Conservation (phyloP, 2,113 vertebrate genomes). For the Hassar affinis region DNA sequence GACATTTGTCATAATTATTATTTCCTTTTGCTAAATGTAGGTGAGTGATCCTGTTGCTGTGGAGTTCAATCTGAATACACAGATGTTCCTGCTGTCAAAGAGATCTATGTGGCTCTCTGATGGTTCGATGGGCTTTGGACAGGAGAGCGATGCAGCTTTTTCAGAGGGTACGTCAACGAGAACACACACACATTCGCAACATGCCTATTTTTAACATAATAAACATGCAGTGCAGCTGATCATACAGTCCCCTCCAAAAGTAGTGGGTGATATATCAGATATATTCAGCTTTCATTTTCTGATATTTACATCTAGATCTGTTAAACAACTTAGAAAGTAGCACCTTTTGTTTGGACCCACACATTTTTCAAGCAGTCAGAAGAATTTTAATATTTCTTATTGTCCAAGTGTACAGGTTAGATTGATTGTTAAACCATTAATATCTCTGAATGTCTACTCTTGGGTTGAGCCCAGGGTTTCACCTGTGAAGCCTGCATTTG, state of each 20-base stretch:
- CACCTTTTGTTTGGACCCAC: too few species aligned
- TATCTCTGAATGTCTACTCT: too few species aligned
- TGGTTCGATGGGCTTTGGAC: conserved; percentile 89
- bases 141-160: conserved; percentile 86
- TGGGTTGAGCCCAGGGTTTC: too few species aligned
- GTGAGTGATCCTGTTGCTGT: conserved; percentile 94
- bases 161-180: conserved; percentile 77
- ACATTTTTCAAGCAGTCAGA: too few species aligned
- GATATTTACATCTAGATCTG: too few species aligned
- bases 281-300: too few species aligned
- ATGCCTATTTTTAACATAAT: not conserved
- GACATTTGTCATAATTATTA: not conserved
- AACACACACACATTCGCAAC: not conserved
- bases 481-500: too few species aligned
- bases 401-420: too few species aligned
- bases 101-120: conserved; percentile 89
- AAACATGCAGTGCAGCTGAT: not conserved
- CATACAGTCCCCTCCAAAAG: not conserved
- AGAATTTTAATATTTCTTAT: too few species aligned
- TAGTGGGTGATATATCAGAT: too few species aligned
- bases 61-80: conserved; percentile 93
- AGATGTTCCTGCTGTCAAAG: conserved; percentile 89
- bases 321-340: too few species aligned
- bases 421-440: too few species aligned
- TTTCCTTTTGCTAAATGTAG: conserved; percentile 59